Percentiles rank a stretch among this genome's conserved stretches.
phyloP scores from a whole-genome alignment of 2,888 invertebrate genomes.

The Ochropleura plecta region DNA sequence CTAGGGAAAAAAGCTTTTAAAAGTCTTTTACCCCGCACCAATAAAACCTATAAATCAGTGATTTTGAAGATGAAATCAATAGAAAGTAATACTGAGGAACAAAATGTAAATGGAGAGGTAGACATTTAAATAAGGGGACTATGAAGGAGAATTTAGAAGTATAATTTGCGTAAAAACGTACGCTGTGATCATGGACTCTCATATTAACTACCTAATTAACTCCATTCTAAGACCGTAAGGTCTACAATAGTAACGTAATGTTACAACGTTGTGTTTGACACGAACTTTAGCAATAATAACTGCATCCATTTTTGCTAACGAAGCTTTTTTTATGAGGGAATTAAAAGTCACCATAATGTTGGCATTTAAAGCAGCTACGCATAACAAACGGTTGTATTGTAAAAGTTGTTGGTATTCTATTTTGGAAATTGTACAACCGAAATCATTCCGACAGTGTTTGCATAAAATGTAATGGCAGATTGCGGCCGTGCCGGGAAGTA shows the following conservation, averaged over 20 bases:
- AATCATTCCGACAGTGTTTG: constrained; percentile 85
- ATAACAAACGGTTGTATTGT: constrained; percentile 55
- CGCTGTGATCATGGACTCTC: constrained; percentile 41
- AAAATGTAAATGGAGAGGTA: constrained; percentile 60
- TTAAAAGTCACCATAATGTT: constrained; percentile 52
- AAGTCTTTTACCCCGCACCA: constrained; percentile 46
- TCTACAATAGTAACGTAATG: constrained; percentile 10
- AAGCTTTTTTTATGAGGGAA: constrained; percentile 53
- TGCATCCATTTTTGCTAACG: constrained; percentile 36
- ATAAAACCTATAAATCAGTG: constrained; percentile 52
- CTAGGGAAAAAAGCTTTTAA: constrained; percentile 47
- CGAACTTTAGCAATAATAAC: constrained; percentile 34
- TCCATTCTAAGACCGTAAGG: constrained; percentile 8
- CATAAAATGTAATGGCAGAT: constrained; percentile 89
- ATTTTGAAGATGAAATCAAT: constrained; percentile 64
- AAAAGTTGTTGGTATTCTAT: constrained; percentile 68
- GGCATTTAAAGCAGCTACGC: constrained; percentile 50
- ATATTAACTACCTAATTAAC: constrained; percentile 54
- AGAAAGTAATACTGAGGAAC: constrained; percentile 55
- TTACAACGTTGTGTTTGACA: constrained; percentile 24
- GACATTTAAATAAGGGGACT: constrained; percentile 59
- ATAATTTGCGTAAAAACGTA: constrained; percentile 53
- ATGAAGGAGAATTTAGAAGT: constrained; percentile 59
- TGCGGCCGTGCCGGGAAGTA: constrained; percentile 85
- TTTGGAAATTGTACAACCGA: constrained; percentile 80